Evolutionary conservation across 2,113 vertebrate species (phyloP).

Genomic region (Jacana jacana): DNA sequence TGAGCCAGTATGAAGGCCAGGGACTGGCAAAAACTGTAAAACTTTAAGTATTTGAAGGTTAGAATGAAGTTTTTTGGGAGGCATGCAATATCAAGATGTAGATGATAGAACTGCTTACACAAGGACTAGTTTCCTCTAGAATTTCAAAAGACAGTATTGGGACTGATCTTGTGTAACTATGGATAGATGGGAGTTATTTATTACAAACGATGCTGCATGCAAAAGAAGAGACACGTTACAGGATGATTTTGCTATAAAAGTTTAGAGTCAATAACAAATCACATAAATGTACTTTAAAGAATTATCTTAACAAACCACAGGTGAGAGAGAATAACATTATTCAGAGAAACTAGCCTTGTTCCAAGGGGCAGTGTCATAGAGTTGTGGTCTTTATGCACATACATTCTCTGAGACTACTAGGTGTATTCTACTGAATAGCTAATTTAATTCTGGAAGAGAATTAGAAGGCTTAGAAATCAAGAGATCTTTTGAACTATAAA

Average conservation of each 20-base stretch:
- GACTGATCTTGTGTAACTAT: neutral
- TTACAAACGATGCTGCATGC: conserved; percentile 40
- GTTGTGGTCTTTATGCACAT: neutral
- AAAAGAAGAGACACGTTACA: neutral
- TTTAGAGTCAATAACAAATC: neutral
- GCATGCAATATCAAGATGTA: neutral
- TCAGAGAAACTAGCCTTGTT: neutral
- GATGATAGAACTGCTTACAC: neutral
- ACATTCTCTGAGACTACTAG: neutral
- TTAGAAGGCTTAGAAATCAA: neutral
- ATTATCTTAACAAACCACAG: neutral
- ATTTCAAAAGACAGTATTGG: neutral
- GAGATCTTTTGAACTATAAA: neutral
- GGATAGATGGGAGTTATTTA: conserved; percentile 58
- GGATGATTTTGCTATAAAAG: neutral
- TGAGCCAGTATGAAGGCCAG: neutral
- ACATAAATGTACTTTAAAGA: neutral
- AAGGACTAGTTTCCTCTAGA: neutral
- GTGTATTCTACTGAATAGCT: neutral
- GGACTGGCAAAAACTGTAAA: neutral
- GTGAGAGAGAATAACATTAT: neutral
- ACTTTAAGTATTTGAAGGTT: neutral
- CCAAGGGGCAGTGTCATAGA: neutral
- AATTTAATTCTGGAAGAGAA: neutral
- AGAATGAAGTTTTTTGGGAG: neutral